Evolutionary conservation across 2,888 invertebrate species (phyloP), one percentile per base, ranked within the genome.

Genomic region (Invenusta paracnida): DNA sequence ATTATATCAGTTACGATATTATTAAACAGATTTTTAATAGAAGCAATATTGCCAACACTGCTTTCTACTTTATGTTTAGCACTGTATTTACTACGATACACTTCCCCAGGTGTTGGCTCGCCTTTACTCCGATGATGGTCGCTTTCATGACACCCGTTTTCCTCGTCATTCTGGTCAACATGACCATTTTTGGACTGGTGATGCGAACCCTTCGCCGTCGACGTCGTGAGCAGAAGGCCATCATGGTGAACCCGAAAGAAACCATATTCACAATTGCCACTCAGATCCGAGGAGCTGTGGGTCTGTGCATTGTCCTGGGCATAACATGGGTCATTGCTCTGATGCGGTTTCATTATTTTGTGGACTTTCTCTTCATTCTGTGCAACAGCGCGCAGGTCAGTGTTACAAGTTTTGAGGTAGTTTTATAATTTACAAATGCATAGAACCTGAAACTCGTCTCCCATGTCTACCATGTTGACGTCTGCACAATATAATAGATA

Each of bases 261-360:
- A 73, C 23, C 73, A 23, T 73, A 2, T 73, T 73, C 73, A 13
- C 73, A 73, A 73, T 73, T 73, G 73, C 73, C 2, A 73, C 73
- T 5, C 73, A 73, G 73, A 23, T 23, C 2, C 11, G 73, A 73
- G 73, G 73, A 25, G 73, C 73, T 73, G 73, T 73, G 73, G 73
- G 73, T 25, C 73, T 73, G 23, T 73, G 73, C 27, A 73, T 73
- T 73, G 73, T 73, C 5, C 73, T 73, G 11, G 73, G 73, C 2
- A 5, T 73, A 2, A 73, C 73, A 23, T 73, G 73, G 73, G 2
- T 73, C 2, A 73, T 13, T 73, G 73, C 73, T 25, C 11, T 73
- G 17, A 2, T 73, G 5, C 11, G 73, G 2, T 73, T 73, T 23
- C 73, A 73, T 13, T 2, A 2, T 73, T 2, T 2, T 23, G 17